Base-by-base conservation (phyloP, 2,113 vertebrate species). In the Oncorhynchus clarkii region DNA sequence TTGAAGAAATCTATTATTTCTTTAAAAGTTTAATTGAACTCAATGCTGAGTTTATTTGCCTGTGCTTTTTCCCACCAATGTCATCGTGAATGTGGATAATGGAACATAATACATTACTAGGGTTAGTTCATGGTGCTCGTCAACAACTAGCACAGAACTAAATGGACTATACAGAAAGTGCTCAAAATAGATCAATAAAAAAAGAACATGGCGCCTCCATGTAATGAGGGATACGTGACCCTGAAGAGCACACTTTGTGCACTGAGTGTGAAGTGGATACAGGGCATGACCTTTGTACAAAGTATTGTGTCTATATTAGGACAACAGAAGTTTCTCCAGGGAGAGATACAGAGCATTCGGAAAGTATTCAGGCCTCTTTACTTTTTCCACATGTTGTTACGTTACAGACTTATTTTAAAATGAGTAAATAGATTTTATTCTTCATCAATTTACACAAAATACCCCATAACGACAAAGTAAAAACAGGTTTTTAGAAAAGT, bases 11-110 rank as follows among this genome's bases (percentile, higher is more conserved):
- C 2, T 13, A 27, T 70, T 75, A 24, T 74, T 73, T 75, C 24
- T 74, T 70, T 79, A 5, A 4, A 20, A 34, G 67, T 84, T 85
- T 74, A 75, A 65, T 79, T 85, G 24, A 64, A 70, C 77, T 84
- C 65, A 12, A 67, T 31, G 14, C 26, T n/a, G 7, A 12, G 51
- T 72, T 67, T 78, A 51, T 62, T 74, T 13, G 31, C 68, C 34
- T 81, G 79, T 60, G 49, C 51, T 13, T 68, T 16, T 76, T 82
- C 69, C 48, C 71, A 73, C 71, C 71, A 57, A 74, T 71, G 69
- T 78, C 82, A 5, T 85, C 22, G 80, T 51, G 71, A 77, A 66
- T 29, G 80, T 45, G 71, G 74, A 62, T 67, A 67, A 74, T 71
- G 20, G 49, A 22, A 24, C 62, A 67, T 72, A 87, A 85, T 22